Evolutionary conservation across 2,113 vertebrate genomes (phyloP).

Genomic region (Microcebus jonahi): DNA sequence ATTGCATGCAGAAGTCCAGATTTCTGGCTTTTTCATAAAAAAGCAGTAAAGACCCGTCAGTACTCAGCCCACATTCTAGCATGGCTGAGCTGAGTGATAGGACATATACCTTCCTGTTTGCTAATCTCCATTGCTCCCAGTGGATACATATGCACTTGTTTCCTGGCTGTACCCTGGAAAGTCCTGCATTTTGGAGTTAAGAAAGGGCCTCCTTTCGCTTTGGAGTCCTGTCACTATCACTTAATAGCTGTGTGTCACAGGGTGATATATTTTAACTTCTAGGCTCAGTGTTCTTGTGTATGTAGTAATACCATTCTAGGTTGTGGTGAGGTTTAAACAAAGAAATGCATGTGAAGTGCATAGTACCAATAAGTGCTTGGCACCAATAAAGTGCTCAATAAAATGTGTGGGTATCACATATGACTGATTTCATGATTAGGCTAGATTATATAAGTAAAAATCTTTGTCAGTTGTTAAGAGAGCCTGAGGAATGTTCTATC

Average conservation of each 20-base stretch:
- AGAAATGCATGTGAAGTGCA: background rate
- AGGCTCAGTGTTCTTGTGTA: background rate
- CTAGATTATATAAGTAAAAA: slow-evolving; percentile 7
- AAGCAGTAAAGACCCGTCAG: background rate
- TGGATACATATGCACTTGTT: background rate
- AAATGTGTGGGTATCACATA: slow-evolving; percentile 23
- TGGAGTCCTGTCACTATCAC: background rate
- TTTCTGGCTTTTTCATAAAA: slow-evolving; percentile 41
- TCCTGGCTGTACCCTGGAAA: background rate
- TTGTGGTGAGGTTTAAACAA: slow-evolving; percentile 23
- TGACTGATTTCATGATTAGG: background rate
- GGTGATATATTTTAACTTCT: background rate
- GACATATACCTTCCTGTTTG: background rate
- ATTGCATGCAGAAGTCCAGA: slow-evolving; percentile 17
- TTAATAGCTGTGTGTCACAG: background rate
- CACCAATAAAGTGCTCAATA: background rate
- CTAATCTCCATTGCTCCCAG: background rate
- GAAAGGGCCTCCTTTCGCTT: background rate
- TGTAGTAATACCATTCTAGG: background rate
- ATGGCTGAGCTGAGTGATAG: background rate
- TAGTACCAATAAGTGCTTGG: background rate
- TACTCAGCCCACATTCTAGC: background rate
- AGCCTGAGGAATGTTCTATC: background rate
- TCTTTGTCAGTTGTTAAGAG: background rate
- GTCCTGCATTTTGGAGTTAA: background rate